phyloP scores from a whole-genome alignment of 1,140 invertebrate genomes.

The Drosophila ogumai region DNA sequence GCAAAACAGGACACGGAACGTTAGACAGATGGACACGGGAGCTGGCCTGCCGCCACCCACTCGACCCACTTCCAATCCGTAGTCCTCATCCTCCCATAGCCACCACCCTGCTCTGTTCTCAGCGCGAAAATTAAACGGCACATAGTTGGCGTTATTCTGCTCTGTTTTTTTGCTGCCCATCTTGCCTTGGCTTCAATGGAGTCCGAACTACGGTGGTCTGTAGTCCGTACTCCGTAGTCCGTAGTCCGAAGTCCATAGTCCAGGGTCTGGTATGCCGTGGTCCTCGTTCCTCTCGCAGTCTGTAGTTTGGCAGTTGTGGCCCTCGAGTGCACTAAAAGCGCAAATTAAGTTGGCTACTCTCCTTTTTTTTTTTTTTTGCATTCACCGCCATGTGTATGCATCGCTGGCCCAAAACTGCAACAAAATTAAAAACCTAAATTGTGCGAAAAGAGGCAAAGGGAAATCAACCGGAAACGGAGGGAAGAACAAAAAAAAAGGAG shows the following conservation, averaged over 20 bases:
- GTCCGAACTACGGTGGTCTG: constrained; percentile 18
- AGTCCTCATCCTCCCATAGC: constrained; percentile 3
- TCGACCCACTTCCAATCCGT: constrained; percentile 22
- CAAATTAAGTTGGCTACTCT: constrained; percentile 76
- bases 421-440: constrained; percentile 76
- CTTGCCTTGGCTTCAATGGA: constrained; percentile 47
- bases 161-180: constrained; percentile 29
- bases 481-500: constrained; percentile 8
- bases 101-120: constrained; percentile 5
- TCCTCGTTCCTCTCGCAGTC: constrained; percentile 16
- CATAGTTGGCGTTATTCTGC: constrained; percentile 53
- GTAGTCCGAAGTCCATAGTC: neutral
- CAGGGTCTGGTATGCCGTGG: constrained; percentile 5
- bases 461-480: constrained; percentile 33
- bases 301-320: constrained; percentile 60
- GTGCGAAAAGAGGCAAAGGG: constrained; percentile 49
- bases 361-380: constrained; percentile 41
- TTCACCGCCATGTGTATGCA: constrained; percentile 40
- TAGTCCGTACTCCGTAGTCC: constrained; percentile 17
- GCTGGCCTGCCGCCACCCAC: constrained; percentile 9
- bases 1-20: constrained; percentile 63
- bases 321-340: constrained; percentile 77
- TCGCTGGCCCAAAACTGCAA: constrained; percentile 59
- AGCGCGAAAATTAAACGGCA: constrained; percentile 80
- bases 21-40: constrained; percentile 48